Evolutionary conservation across 37 sponge, comb jelly and placozoan species (phyloP), one percentile per base, ranked within the genome.

Genomic region (Dysidea cf. avara): DNA sequence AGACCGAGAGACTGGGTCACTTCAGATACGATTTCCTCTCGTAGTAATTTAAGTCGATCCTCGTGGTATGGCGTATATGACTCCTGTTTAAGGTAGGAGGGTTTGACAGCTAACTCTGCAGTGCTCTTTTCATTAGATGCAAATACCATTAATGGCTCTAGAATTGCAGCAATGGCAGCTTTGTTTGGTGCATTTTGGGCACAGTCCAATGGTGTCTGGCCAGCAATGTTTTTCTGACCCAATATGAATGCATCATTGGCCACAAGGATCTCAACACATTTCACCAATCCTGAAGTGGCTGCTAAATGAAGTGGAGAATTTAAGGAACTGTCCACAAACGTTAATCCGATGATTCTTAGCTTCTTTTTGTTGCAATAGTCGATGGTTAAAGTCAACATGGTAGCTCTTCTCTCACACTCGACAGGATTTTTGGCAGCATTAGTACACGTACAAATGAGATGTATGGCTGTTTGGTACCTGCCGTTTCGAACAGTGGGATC

Each of bases 191-290:
- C 26, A 5, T n/a, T 47, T 17, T 63, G 62, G 22, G 75, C 75
- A 35, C 61, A 58, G 59, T 57, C 75, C 36, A 74, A 62, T 2
- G 75, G 61, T 12, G 75, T 74, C 62, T 74, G 75, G n/a, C 62
- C 50, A 0, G 75, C 75, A 7, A 74, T 34, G 36, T 74, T 74
- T 16, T 40, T 59, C 9, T 0, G 7, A 22, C 36, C 3, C 7
- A 61, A 9, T 25, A 40, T 16, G n/a, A n/a, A n/a, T 6, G 47
- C 75, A 6, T 62, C 64, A 32, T 74, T 61, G 59, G 21, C n/a
- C 3, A 74, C 25, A 13, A 74, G 62, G 11, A 74, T 60, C 64
- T 62, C 26, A 0, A 35, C 61, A 48, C 61, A 60, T 29, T 21
- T 21, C 21, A 61, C 25, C 0, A 74, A 32, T 3, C 75, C 75